Percentiles rank a stretch among this genome's conserved stretches.
Evolutionary conservation across 2,797 vertebrate species (phyloP).

Genomic region (Nyctalus aviator): DNA sequence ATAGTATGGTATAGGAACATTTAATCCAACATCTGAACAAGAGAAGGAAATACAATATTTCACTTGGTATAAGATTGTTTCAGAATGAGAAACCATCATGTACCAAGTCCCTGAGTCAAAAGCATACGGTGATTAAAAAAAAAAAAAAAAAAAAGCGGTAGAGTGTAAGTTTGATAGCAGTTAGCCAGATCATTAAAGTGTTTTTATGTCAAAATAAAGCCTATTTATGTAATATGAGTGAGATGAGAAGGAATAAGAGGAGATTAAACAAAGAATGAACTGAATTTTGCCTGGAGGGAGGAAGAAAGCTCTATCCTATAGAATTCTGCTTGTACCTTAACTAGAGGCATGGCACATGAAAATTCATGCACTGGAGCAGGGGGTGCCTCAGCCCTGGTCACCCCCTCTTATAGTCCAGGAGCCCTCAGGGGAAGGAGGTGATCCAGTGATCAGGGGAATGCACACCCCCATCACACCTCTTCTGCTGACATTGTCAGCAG

Average conservation of each 20-base stretch:
- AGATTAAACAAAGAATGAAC: neutral
- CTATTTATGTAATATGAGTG: neutral
- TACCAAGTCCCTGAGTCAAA: neutral
- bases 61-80: neutral
- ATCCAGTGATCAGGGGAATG: no score
- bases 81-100: neutral
- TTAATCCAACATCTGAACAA: neutral
- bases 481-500: no score
- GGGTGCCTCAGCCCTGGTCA: no score
- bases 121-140: neutral
- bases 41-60: neutral
- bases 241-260: rapidly evolving
- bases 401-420: no score
- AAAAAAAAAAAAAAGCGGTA: neutral
- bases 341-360: no score
- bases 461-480: no score
- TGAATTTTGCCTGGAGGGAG: rapidly evolving
- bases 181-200: neutral
- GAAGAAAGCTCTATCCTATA: neutral
- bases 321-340: neutral
- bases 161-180: neutral
- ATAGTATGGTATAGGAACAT: neutral
- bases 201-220: neutral
- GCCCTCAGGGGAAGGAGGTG: no score
- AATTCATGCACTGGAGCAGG: no score